Base-by-base conservation (phyloP, 1,140 invertebrate species). In the Acromyrmex echinatior region DNA sequence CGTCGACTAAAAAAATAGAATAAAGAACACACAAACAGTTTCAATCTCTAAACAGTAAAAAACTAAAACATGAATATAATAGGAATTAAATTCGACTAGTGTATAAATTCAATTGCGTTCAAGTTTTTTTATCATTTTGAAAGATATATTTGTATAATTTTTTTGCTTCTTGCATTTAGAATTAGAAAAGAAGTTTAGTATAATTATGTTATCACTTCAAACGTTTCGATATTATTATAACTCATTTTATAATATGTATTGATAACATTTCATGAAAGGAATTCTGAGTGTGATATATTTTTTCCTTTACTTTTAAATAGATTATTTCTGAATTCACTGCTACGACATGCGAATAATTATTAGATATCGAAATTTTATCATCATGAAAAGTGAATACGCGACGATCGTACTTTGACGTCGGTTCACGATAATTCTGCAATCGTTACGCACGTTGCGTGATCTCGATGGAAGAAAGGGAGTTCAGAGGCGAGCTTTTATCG, bases 311-410 rank as follows among this genome's bases (percentile, higher is more conserved):
- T 45, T 45, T 45, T 45, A 45, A 45, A 45, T 25, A 5, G 4
- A 7, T 58, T 7, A 35, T 62, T 71, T 62, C 39, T 28, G 9
- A 84, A 84, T 84, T n/a, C 6, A 14, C 28, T 18, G 9, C n/a
- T 4, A 53, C n/a, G n/a, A 16, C 25, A 39, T 6, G 14, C n/a
- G 49, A 73, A 60, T n/a, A 84, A 86, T 88, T 12, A 45, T 45
- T 88, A 78, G 14, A 28, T 12, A 25, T 5, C 0, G 45, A 70
- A 51, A 76, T 90, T 90, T 90, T 88, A 90, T 90, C 88, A 87
- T 60, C 60, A 58, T 53, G 51, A 12, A 45, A 25, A 21, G 28
- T 63, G 35, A 79, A 16, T 56, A 78, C 39, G 9, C 45, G 66
- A 45, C 10, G 31, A 51, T 21, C 6, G 7, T 39, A 39, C 35